These are phyloP conservation scores for Chaenocephalus aceratus DNA, from an alignment of 2,113 vertebrate genomes.

Conservation along the genomic window DNA sequence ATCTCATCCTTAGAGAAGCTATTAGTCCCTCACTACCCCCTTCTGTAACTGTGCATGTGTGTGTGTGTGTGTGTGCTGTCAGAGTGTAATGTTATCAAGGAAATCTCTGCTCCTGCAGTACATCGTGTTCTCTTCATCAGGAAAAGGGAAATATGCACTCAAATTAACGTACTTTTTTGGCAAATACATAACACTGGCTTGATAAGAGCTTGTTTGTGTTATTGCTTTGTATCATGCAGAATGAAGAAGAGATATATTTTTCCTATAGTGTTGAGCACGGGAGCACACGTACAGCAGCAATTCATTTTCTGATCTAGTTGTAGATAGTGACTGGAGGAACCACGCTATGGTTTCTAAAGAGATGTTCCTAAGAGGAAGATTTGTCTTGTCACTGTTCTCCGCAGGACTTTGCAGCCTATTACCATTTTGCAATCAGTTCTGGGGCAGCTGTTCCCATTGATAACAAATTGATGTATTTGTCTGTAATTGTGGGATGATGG, in stretches of 20 bases:
- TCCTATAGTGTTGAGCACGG: neutral
- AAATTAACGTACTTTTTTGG: conserved; percentile 6
- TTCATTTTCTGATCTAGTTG: conserved; percentile 63
- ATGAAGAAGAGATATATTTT: neutral
- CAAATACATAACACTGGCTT: conserved; percentile 7
- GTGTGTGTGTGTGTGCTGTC: conserved; percentile 11
- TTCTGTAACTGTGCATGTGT: conserved; percentile 22
- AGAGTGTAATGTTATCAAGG: conserved; percentile 43
- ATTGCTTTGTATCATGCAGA: conserved; percentile 3
- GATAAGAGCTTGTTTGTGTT: conserved; percentile 11
- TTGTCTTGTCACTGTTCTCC: conserved; percentile 63
- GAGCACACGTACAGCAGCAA: conserved; percentile 30
- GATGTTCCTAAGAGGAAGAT: conserved; percentile 51
- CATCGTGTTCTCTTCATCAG: conserved; percentile 48
- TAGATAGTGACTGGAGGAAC: conserved; percentile 37
- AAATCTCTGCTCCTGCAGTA: conserved; percentile 41
- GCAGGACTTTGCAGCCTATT: conserved; percentile 54
- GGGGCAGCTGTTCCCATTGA: conserved; percentile 68
- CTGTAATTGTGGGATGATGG: conserved; percentile 52
- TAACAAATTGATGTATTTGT: conserved; percentile 71
- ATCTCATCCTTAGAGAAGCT: conserved; percentile 66
- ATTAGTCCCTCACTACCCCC: conserved; percentile 51
- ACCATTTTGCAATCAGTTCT: conserved; percentile 60
- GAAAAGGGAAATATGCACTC: neutral
- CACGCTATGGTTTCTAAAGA: conserved; percentile 53